A percentile compares a stretch with the other conserved stretches of the same genome.
Evolutionary conservation across 92 coral and sea anemone genomes (phyloP).

Genomic region (Paramuricea clavata): DNA sequence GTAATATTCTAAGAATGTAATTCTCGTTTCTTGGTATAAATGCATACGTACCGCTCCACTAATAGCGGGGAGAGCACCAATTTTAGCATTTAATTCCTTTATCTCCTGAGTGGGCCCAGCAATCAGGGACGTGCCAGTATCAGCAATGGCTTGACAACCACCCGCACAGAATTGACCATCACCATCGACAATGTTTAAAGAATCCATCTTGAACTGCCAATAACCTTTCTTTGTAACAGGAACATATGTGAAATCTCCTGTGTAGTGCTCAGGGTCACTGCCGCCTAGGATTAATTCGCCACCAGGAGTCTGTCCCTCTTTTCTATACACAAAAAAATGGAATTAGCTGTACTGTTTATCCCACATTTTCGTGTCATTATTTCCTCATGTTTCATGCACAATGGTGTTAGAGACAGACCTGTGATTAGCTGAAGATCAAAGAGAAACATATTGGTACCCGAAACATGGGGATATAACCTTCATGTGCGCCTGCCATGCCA

Average conservation of each 20-base stretch:
- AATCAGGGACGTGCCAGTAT: conserved; percentile 96
- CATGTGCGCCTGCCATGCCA: too few relatives aligned
- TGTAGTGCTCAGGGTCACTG: conserved; percentile 86
- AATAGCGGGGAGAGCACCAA: conserved; percentile 82
- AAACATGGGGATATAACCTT: too few relatives aligned
- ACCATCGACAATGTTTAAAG: conserved; percentile 52
- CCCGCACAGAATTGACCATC: conserved; percentile 70
- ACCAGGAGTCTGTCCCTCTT: conserved; percentile 73
- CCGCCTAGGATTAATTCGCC: conserved; percentile 94
- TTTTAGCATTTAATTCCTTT: conserved; percentile 68
- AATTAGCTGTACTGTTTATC: too few relatives aligned
- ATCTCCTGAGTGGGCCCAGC: conserved; percentile 92
- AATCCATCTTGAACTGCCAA: conserved; percentile 99
- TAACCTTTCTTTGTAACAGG: conserved; percentile 90
- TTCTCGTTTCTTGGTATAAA: background rate
- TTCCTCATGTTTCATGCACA: too few relatives aligned
- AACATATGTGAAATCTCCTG: conserved; percentile 88
- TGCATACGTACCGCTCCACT: conserved; percentile 79
- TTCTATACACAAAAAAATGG: conserved; percentile 56
- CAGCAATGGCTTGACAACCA: conserved; percentile 97
- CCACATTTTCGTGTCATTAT: too few relatives aligned
- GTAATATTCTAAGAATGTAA: too few relatives aligned
- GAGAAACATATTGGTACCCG: too few relatives aligned
- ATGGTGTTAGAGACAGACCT: too few relatives aligned
- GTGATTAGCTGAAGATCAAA: too few relatives aligned